Conservation (phyloP, 2,888 invertebrate species). For the Microctonus aethiopoides region DNA sequence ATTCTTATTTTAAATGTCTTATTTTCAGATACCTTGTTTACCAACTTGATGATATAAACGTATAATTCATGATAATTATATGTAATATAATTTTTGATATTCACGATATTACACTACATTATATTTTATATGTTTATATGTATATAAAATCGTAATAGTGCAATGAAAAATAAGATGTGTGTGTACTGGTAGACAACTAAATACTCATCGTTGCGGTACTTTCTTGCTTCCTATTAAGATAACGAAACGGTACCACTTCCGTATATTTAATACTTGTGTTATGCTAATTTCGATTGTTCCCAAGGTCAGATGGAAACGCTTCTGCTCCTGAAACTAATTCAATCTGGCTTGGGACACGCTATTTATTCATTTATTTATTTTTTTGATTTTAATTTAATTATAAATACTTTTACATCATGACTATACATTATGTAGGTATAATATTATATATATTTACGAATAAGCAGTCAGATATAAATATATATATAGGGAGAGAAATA, state of each 20-base stretch:
- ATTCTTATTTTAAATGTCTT: neutral
- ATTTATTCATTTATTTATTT: neutral
- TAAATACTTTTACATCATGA: neutral
- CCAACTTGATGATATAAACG: neutral
- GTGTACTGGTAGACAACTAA: slow-evolving; percentile 14
- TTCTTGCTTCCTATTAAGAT: slow-evolving; percentile 30
- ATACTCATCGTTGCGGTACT: slow-evolving; percentile 33
- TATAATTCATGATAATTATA: neutral
- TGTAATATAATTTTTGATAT: neutral
- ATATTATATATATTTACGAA: too few relatives aligned
- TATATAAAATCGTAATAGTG: neutral
- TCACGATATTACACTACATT: neutral
- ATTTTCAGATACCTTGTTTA: neutral
- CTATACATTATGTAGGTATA: too few relatives aligned
- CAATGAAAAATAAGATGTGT: slow-evolving; percentile 3
- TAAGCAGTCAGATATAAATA: neutral
- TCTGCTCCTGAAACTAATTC: slow-evolving; percentile 19
- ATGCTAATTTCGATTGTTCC: slow-evolving; percentile 48
- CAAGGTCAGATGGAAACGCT: slow-evolving; percentile 47
- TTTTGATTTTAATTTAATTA: neutral
- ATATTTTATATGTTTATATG: neutral
- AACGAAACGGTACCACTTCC: slow-evolving; percentile 40
- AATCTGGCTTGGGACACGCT: neutral
- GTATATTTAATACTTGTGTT: slow-evolving; percentile 32
- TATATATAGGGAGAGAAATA: neutral